Conservation (phyloP, 2,797 vertebrate genomes). For the Pagetopsis macropterus region DNA sequence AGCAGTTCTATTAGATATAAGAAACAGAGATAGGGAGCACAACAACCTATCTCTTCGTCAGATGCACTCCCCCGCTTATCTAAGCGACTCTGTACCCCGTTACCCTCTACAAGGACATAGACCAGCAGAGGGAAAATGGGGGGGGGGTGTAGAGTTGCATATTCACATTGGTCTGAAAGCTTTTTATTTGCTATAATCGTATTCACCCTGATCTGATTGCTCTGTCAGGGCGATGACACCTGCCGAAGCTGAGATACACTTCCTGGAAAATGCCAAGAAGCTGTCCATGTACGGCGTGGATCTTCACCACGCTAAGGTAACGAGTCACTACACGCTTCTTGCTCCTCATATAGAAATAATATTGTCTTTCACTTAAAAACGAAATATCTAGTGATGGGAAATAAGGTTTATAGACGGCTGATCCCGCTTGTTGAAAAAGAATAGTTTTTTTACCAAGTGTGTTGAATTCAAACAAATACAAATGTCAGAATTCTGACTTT, state of each 20-base stretch:
- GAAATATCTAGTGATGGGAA: background rate
- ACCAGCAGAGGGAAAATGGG: too few species aligned
- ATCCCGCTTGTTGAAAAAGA: background rate
- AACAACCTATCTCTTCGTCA: too few species aligned
- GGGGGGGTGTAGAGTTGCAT: background rate
- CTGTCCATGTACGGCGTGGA: constrained; percentile 99
- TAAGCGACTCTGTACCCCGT: too few species aligned
- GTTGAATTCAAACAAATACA: too few species aligned
- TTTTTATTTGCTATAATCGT: background rate
- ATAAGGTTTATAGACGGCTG: background rate
- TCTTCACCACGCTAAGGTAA: constrained; percentile 97
- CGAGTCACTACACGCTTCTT: background rate
- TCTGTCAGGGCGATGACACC: constrained; percentile 93
- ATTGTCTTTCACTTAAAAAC: background rate
- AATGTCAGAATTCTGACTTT: too few species aligned
- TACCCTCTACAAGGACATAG: too few species aligned
- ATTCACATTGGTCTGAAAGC: constrained; percentile 17
- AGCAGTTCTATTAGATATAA: too few species aligned
- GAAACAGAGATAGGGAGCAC: too few species aligned
- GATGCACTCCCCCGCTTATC: too few species aligned
- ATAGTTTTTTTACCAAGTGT: too few species aligned
- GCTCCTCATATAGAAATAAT: too few species aligned
- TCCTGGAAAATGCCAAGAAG: constrained; percentile 98
- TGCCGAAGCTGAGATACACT: constrained; percentile 97
- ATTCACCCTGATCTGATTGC: background rate